Percentiles rank a stretch among this genome's conserved stretches.
These are phyloP conservation scores for Chrysina gloriosa DNA, from an alignment of 2,888 invertebrate genomes.

Conservation along the genomic window DNA sequence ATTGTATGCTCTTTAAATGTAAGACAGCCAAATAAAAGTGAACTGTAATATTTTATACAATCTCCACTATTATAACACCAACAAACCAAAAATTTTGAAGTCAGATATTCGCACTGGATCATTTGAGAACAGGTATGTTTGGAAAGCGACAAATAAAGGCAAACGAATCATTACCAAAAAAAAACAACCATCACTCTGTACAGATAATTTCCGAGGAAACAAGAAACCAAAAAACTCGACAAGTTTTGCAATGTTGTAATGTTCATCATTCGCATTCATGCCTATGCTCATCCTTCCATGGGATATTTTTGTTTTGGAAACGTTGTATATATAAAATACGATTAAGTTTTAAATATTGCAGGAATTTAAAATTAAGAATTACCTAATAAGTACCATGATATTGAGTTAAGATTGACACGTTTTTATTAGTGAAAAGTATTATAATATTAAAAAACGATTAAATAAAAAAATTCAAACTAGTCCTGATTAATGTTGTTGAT, in stretches of 20 bases:
- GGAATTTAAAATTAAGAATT: constrained; percentile 62
- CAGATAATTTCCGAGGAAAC: background rate
- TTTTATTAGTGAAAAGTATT: constrained; percentile 67
- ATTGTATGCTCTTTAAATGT: too few relatives aligned
- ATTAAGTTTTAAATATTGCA: constrained; percentile 61
- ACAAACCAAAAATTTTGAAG: constrained; percentile 48
- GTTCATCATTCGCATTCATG: constrained; percentile 41
- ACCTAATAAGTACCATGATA: constrained; percentile 63
- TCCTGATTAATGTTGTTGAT: constrained; percentile 66
- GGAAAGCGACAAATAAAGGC: background rate
- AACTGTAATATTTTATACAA: constrained; percentile 40
- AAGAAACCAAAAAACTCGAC: background rate
- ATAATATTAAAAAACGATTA: constrained; percentile 66
- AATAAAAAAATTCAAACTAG: constrained; percentile 66
- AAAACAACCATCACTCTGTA: background rate
- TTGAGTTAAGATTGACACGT: constrained; percentile 63
- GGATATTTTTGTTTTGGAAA: constrained; percentile 61
- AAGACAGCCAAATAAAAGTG: constrained; percentile 6
- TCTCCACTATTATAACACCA: constrained; percentile 55
- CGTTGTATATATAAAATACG: constrained; percentile 59
- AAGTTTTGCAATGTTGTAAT: background rate
- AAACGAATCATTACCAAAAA: background rate
- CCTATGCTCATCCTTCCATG: constrained; percentile 49
- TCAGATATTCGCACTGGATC: constrained; percentile 55
- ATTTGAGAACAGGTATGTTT: constrained; percentile 35